These are phyloP conservation scores for Microplitis manilae DNA, from an alignment of 2,888 invertebrate genomes.

Conservation along the genomic window DNA sequence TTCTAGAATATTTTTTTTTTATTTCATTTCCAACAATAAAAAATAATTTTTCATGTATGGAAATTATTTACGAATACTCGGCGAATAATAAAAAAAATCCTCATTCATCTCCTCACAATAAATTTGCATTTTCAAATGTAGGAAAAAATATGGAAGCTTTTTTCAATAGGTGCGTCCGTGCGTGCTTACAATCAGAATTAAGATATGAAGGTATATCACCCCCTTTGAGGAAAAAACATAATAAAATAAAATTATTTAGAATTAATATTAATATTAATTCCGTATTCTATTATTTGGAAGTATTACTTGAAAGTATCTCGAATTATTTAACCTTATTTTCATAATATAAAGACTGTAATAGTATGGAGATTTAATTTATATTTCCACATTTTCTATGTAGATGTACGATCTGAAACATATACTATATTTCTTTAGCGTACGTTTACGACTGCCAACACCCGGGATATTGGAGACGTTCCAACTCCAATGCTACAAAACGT, in stretches of 20 bases:
- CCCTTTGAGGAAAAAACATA: background rate
- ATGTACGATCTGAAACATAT: conserved; percentile 54
- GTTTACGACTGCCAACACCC: conserved; percentile 57
- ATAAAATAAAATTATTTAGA: background rate
- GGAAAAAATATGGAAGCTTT: background rate
- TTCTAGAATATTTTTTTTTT: background rate
- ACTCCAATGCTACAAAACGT: conserved; percentile 45
- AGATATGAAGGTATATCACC: background rate
- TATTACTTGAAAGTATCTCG: conserved; percentile 58
- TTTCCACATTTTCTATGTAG: conserved; percentile 37
- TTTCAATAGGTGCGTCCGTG: background rate
- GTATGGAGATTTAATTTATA: conserved; percentile 65
- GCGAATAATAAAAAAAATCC: background rate
- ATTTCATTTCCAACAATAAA: background rate
- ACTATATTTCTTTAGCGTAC: conserved; percentile 54
- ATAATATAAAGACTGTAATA: conserved; percentile 43
- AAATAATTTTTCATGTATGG: background rate
- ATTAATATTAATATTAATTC: conserved; percentile 34
- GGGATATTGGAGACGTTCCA: conserved; percentile 60
- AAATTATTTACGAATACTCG: background rate
- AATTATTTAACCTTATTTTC: conserved; percentile 21
- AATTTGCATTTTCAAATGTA: background rate
- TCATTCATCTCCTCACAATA: background rate
- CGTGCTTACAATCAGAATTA: background rate
- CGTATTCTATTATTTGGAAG: conserved; percentile 19